Percentiles rank a stretch among this genome's conserved stretches.
phyloP scores from a whole-genome alignment of 2,797 vertebrate genomes.

The Sebastes ruberrimus region DNA sequence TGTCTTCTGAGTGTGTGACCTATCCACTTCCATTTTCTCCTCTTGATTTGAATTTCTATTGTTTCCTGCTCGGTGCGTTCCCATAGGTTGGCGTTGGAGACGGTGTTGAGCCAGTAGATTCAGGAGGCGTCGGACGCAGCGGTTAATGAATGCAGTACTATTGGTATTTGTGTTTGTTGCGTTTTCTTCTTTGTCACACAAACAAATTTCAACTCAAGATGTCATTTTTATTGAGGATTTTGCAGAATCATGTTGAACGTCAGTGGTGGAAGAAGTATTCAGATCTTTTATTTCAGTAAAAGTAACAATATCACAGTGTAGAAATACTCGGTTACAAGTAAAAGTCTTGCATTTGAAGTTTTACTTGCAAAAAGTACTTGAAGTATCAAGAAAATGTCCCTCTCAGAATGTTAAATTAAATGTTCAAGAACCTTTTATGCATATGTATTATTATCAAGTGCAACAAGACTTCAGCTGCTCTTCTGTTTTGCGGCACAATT shows the following conservation, averaged over 20 bases:
- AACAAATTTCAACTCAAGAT: background rate
- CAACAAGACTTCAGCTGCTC: background rate
- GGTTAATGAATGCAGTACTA: background rate
- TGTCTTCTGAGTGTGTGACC: too few species aligned
- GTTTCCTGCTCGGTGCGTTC: too few species aligned
- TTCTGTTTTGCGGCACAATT: background rate
- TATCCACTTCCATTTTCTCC: background rate
- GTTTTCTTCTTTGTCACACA: background rate
- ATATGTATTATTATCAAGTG: background rate
- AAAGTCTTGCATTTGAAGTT: too few species aligned
- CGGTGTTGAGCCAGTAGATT: too few species aligned
- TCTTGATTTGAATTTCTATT: too few species aligned
- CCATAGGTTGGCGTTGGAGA: too few species aligned
- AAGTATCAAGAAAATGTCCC: background rate
- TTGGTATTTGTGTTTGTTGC: background rate
- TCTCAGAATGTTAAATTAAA: background rate
- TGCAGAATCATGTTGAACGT: background rate
- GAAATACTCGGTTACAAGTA: background rate
- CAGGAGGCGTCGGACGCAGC: too few species aligned
- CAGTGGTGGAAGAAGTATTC: background rate
- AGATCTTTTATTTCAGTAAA: background rate
- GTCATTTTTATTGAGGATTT: background rate
- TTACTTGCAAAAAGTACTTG: background rate
- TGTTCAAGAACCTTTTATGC: background rate
- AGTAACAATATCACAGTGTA: rapidly evolving